These are phyloP conservation scores for Phengaris arion DNA, from an alignment of 2,888 invertebrate genomes.

Conservation along the genomic window DNA sequence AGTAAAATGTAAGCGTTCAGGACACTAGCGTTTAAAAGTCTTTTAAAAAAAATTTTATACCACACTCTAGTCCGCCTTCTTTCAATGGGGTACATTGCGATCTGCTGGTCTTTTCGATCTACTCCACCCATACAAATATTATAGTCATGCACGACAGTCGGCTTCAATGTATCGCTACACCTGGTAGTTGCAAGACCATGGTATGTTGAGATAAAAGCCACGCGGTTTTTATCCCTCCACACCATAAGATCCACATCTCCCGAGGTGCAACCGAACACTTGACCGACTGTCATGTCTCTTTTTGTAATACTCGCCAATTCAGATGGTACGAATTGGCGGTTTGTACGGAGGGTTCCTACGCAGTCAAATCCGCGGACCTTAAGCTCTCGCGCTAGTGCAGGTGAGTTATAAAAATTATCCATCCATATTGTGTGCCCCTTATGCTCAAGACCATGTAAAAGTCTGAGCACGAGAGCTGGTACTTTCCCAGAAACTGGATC, in stretches of 20 bases:
- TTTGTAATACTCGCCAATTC: slow-evolving; percentile 33
- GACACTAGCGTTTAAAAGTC: neutral
- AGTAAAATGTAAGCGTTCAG: slow-evolving; percentile 11
- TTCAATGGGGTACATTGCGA: slow-evolving; percentile 40
- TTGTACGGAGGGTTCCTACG: slow-evolving; percentile 40
- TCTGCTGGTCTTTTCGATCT: slow-evolving; percentile 35
- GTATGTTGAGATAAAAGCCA: slow-evolving; percentile 35
- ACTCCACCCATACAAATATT: slow-evolving; percentile 36
- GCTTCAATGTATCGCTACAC: slow-evolving; percentile 12
- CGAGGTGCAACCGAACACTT: slow-evolving; percentile 34
- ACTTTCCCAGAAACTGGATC: neutral
- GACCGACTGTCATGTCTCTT: slow-evolving; percentile 33
- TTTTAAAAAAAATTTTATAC: slow-evolving; percentile 34
- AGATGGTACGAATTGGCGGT: slow-evolving; percentile 38
- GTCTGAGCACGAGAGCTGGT: slow-evolving; percentile 12
- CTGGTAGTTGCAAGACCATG: slow-evolving; percentile 28
- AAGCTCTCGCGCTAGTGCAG: slow-evolving; percentile 40
- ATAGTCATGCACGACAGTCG: slow-evolving; percentile 33
- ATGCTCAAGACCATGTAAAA: slow-evolving; percentile 24
- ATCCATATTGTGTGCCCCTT: slow-evolving; percentile 29
- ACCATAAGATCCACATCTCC: slow-evolving; percentile 45
- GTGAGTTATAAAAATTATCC: slow-evolving; percentile 37
- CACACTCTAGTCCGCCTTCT: slow-evolving; percentile 36
- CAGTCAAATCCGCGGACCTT: slow-evolving; percentile 41
- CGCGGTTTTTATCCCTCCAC: slow-evolving; percentile 40